phyloP scores from a whole-genome alignment of 1,140 invertebrate species.

The Drosophila bocqueti region DNA sequence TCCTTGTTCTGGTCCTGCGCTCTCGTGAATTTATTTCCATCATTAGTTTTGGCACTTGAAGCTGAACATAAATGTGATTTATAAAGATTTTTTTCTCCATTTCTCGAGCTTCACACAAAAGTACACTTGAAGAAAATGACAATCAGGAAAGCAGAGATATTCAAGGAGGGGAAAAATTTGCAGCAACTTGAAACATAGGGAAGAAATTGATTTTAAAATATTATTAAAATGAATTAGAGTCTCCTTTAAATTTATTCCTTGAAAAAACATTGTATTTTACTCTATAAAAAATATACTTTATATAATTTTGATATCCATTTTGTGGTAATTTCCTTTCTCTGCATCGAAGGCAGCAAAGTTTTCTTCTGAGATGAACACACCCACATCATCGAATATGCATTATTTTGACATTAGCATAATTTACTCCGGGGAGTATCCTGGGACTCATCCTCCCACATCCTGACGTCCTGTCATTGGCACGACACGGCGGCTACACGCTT shows the following conservation, averaged over 20 bases:
- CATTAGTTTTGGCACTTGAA: constrained; percentile 84
- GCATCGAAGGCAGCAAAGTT: constrained; percentile 25
- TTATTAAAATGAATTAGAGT: not conserved
- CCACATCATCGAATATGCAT: constrained; percentile 84
- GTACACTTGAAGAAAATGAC: not conserved
- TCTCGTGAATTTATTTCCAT: constrained; percentile 81
- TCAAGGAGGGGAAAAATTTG: not conserved
- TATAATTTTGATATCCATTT: no score
- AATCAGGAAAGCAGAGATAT: not conserved
- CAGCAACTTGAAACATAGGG: accelerated
- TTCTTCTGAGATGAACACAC: constrained; percentile 30
- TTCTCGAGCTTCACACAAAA: constrained; percentile 16
- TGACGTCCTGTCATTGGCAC: constrained; percentile 75
- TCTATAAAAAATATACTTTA: not conserved
- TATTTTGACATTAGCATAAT: constrained; percentile 85
- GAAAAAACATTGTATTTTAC: not conserved
- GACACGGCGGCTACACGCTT: constrained; percentile 58
- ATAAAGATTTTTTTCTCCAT: constrained; percentile 58
- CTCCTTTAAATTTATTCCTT: not conserved
- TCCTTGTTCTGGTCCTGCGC: constrained; percentile 61
- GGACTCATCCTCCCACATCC: constrained; percentile 16
- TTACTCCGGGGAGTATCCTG: constrained; percentile 64
- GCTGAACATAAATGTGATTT: constrained; percentile 80
- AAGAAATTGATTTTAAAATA: not conserved
- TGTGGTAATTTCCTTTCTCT: not conserved